Conservation (phyloP, 1,140 invertebrate genomes). For the Tetramorium parvispinum region DNA sequence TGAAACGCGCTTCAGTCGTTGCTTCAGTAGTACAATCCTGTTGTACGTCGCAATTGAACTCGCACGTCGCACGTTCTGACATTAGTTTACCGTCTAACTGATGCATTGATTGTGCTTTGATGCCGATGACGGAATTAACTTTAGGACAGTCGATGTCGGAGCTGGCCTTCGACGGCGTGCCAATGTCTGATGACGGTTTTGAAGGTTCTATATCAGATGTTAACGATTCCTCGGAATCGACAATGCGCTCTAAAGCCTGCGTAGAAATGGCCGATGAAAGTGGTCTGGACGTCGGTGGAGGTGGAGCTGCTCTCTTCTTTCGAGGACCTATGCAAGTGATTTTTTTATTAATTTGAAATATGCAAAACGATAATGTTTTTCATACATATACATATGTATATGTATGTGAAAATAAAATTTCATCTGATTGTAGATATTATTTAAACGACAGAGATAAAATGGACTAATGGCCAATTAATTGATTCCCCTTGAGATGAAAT, state of each 20-base stretch:
- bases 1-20: background rate
- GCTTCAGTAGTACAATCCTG: background rate
- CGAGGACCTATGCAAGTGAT: constrained; percentile 75
- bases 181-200: constrained; percentile 82
- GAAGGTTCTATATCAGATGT: constrained; percentile 83
- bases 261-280: constrained; percentile 82
- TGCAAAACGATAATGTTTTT: background rate
- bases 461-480: too few species aligned
- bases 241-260: constrained; percentile 82
- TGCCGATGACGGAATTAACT: constrained; percentile 73
- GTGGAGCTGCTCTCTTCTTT: constrained; percentile 83
- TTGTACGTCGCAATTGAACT: background rate
- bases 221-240: constrained; percentile 83
- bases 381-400: background rate
- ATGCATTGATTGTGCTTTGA: constrained; percentile 23
- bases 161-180: constrained; percentile 74
- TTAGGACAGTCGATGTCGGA: constrained; percentile 78
- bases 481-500: background rate
- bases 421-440: too few species aligned
- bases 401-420: too few species aligned
- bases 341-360: background rate
- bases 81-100: background rate
- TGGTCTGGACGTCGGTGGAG: constrained; percentile 73
- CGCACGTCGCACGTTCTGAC: background rate
- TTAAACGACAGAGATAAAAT: too few species aligned